phyloP scores from a whole-genome alignment of 2,797 vertebrate species.

The Dipus sagitta region DNA sequence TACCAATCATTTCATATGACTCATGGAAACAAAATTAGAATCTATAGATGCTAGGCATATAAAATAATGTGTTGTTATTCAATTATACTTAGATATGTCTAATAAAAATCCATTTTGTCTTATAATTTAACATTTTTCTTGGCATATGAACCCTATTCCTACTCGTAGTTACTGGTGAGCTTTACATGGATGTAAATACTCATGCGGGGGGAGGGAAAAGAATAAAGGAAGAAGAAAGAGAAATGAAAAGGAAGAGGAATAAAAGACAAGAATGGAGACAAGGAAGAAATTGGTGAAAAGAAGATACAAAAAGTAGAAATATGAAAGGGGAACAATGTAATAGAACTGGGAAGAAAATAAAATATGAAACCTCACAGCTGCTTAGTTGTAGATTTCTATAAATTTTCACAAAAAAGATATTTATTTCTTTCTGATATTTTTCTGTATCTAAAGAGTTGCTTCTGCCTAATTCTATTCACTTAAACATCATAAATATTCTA shows the following conservation, averaged over 20 bases:
- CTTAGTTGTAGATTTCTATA: constrained; percentile 35
- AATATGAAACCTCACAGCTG: constrained; percentile 14
- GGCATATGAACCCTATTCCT: neutral
- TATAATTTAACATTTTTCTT: constrained; percentile 41
- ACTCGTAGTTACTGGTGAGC: neutral
- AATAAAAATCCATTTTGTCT: constrained; percentile 25
- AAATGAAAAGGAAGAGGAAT: neutral
- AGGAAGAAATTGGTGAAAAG: neutral
- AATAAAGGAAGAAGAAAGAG: neutral
- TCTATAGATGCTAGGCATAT: neutral
- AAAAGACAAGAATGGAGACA: neutral
- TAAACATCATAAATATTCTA: constrained; percentile 68
- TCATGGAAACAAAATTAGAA: constrained; percentile 47
- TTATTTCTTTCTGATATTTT: constrained; percentile 69
- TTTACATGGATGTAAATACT: constrained; percentile 1
- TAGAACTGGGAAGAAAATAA: constrained; percentile 24
- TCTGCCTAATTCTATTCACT: constrained; percentile 45
- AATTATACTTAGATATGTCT: constrained; percentile 13
- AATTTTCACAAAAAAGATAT: constrained; percentile 55
- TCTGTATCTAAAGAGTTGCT: constrained; percentile 64
- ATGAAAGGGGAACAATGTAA: neutral
- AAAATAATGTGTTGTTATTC: constrained; percentile 24
- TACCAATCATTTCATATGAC: constrained; percentile 20
- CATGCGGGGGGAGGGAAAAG: neutral
- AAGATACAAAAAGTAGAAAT: constrained; percentile 21